Evolutionary conservation across 2,797 vertebrate species (phyloP), one percentile per base, ranked within the genome.

Genomic region (Anabacerthia variegaticeps): DNA sequence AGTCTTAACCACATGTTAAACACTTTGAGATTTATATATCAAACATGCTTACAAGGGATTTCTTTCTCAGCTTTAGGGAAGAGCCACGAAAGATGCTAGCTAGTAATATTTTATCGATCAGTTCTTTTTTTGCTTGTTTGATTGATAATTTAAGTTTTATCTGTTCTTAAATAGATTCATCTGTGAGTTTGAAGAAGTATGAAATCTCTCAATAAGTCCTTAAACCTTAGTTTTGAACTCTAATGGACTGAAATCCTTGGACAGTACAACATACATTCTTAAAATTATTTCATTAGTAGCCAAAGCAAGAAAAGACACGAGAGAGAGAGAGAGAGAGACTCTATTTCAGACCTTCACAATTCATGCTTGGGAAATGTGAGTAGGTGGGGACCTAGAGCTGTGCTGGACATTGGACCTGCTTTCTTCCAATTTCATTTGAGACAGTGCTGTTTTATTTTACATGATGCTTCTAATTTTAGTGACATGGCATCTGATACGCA

Each of bases 381-480:
- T 37, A 91, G 85, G n/a, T 85, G 66, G 44, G 43, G 54, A 85
- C 71, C 62, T 68, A 71, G 65, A 77, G 72, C 62, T 43, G 13
- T 89, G 66, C 77, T 89, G 58, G 92, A 59, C 52, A 55, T 9
- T 77, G 78, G 68, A 91, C 61, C 52, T 71, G 12, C 65, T 88
- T 89, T 81, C 66, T 95, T 94, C 76, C 69, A 65, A 26, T 52
- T 88, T 83, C 16, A 88, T 72, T 68, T 72, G 88, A 91, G 72
- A 81, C 44, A 32, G 27, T 26, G 44, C 55, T 52, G 5, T 34
- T 91, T 76, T 91, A 59, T 79, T 93, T 95, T 76, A 89, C 36
- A 23, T 24, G 41, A 41, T 87, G 85, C 32, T 92, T 92, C 81
- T 94, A 69, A 91, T 86, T 92, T 69, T 74, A 92, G 75, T 62